These are phyloP conservation scores for Mormyrus iriodes DNA, from an alignment of 2,113 vertebrate species.

Conservation along the genomic window DNA sequence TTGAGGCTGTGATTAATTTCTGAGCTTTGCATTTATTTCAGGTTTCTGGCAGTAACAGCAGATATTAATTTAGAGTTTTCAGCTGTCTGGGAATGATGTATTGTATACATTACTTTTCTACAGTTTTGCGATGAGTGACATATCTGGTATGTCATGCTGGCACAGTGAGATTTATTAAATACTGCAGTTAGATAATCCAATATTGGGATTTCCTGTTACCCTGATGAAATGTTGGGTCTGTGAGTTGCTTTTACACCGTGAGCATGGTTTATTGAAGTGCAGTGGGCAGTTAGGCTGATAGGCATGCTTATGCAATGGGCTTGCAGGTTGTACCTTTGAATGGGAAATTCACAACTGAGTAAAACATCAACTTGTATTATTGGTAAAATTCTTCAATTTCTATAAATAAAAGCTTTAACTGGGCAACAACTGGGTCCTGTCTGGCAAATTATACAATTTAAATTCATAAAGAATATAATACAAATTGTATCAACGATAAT, in stretches of 20 bases:
- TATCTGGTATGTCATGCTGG: conserved; percentile 42
- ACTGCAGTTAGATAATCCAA: conserved; percentile 28
- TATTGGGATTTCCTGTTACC: not conserved
- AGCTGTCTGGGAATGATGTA: conserved; percentile 47
- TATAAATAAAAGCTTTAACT: not conserved
- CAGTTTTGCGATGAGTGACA: conserved; percentile 34
- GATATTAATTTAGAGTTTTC: conserved; percentile 49
- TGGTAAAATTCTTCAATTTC: not conserved
- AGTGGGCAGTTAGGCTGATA: not conserved
- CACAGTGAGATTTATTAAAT: conserved; percentile 28
- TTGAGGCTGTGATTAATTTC: conserved; percentile 39
- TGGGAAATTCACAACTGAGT: not conserved
- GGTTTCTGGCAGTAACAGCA: conserved; percentile 43
- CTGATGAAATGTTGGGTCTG: not conserved
- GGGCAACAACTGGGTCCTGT: not conserved
- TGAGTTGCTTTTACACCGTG: not conserved
- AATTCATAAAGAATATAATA: not conserved
- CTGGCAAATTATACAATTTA: too few relatives aligned
- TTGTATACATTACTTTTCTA: conserved; percentile 48
- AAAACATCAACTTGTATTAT: not conserved
- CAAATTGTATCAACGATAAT: not conserved
- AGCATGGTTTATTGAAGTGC: not conserved
- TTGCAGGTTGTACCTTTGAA: not conserved
- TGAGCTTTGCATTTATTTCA: conserved; percentile 41
- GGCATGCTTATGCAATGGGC: not conserved